phyloP scores from a whole-genome alignment of 1,140 invertebrate species.

The Lucilia sericata region DNA sequence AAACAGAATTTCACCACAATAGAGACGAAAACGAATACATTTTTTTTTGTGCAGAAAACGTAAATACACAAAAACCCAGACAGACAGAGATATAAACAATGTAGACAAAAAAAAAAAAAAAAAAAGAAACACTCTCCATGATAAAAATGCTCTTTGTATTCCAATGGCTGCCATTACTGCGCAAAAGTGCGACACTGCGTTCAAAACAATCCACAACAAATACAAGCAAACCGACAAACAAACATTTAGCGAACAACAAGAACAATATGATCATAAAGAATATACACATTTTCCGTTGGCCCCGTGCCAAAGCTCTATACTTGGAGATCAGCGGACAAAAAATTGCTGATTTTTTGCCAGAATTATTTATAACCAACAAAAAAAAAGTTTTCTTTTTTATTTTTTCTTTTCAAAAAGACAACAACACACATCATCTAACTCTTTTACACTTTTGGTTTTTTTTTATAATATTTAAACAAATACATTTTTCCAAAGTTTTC shows the following conservation, averaged over 20 bases:
- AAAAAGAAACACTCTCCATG: not conserved
- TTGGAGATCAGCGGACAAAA: constrained; percentile 74
- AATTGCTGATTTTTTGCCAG: constrained; percentile 68
- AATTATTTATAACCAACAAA: constrained; percentile 67
- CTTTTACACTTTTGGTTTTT: constrained; percentile 9
- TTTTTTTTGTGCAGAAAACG: no score
- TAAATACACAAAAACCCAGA: no score
- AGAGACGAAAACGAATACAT: no score
- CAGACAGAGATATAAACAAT: no score
- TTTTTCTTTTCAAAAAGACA: constrained; percentile 47
- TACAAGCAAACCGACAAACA: not conserved
- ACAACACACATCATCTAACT: not conserved
- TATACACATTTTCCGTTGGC: constrained; percentile 68
- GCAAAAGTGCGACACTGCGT: constrained; percentile 22
- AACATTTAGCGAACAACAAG: not conserved
- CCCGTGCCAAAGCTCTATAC: constrained; percentile 77
- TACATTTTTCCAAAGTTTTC: not conserved
- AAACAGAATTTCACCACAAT: no score
- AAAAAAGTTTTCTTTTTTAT: constrained; percentile 51
- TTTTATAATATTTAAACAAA: not conserved
- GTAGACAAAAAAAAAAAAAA: no score
- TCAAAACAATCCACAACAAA: not conserved
- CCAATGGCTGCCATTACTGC: constrained; percentile 9
- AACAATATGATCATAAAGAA: not conserved
- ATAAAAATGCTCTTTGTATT: not conserved